Evolutionary conservation across 2,113 vertebrate species (phyloP).

Genomic region (Hystrix brachyura): DNA sequence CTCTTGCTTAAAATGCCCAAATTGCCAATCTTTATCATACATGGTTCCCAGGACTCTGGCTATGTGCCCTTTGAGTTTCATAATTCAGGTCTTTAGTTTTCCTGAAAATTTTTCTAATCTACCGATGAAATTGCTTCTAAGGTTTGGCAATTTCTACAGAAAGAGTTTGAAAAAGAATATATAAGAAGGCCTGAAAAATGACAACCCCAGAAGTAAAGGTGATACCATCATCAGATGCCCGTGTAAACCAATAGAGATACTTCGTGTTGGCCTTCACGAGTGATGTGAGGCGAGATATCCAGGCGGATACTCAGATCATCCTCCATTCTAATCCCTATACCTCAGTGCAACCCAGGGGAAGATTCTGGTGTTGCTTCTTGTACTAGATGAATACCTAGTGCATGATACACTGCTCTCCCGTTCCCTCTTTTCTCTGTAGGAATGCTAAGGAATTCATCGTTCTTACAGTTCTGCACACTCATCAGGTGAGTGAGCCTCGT

Average conservation of each 20-base stretch:
- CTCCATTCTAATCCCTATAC: constrained; percentile 68
- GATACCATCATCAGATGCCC: constrained; percentile 9
- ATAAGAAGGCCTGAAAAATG: constrained; percentile 69
- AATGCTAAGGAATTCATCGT: constrained; percentile 95
- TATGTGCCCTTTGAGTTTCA: constrained; percentile 62
- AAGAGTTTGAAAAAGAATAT: constrained; percentile 40
- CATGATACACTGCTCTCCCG: constrained; percentile 74
- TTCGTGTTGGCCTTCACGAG: not conserved
- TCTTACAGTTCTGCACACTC: constrained; percentile 97
- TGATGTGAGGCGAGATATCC: not conserved
- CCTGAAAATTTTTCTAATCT: constrained; percentile 69
- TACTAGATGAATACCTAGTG: constrained; percentile 70
- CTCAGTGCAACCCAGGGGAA: constrained; percentile 67
- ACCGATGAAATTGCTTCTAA: constrained; percentile 54
- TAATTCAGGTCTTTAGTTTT: constrained; percentile 71
- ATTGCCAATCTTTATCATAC: constrained; percentile 66
- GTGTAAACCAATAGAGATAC: not conserved
- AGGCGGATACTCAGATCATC: constrained; percentile 28
- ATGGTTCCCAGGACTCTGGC: constrained; percentile 54
- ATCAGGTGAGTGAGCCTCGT: constrained; percentile 92
- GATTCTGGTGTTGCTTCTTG: constrained; percentile 73
- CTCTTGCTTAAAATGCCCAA: constrained; percentile 75
- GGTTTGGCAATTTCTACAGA: constrained; percentile 63
- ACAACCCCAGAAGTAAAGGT: constrained; percentile 46
- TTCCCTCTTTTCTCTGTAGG: constrained; percentile 90